phyloP scores from a whole-genome alignment of 2,888 invertebrate genomes.

The Scaptodrosophila latifasciaeformis region DNA sequence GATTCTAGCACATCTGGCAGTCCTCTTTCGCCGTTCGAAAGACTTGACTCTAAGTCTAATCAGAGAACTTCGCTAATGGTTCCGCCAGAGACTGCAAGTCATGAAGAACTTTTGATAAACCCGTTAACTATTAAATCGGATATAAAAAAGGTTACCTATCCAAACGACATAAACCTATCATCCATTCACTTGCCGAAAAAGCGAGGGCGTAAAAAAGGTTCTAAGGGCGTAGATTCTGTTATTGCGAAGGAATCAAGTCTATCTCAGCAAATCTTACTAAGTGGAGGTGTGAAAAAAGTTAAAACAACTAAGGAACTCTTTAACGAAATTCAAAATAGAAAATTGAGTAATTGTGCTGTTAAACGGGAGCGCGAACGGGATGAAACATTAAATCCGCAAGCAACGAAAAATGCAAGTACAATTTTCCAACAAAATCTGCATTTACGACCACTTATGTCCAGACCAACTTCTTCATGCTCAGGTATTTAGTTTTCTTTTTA shows the following conservation, averaged over 20 bases:
- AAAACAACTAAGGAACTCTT: slow-evolving; percentile 74
- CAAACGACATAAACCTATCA: no score
- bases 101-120: neutral
- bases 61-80: slow-evolving; percentile 5
- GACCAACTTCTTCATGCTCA: slow-evolving; percentile 70
- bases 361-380: no score
- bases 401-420: no score
- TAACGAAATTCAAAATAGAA: slow-evolving; percentile 74
- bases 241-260: slow-evolving; percentile 69
- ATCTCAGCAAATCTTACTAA: slow-evolving; percentile 68
- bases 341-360: no score
- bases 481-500: slow-evolving; percentile 48
- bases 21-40: slow-evolving; percentile 54
- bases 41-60: slow-evolving; percentile 48
- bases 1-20: slow-evolving; percentile 69
- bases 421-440: neutral
- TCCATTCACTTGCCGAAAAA: slow-evolving; percentile 69
- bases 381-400: no score
- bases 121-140: no score
- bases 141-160: no score
- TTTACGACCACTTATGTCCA: slow-evolving; percentile 22
- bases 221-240: slow-evolving; percentile 72
- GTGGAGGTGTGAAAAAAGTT: slow-evolving; percentile 71
- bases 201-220: slow-evolving; percentile 74
- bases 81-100: neutral